Conservation (phyloP, 2,888 invertebrate genomes). For the Melanotus villosus region DNA sequence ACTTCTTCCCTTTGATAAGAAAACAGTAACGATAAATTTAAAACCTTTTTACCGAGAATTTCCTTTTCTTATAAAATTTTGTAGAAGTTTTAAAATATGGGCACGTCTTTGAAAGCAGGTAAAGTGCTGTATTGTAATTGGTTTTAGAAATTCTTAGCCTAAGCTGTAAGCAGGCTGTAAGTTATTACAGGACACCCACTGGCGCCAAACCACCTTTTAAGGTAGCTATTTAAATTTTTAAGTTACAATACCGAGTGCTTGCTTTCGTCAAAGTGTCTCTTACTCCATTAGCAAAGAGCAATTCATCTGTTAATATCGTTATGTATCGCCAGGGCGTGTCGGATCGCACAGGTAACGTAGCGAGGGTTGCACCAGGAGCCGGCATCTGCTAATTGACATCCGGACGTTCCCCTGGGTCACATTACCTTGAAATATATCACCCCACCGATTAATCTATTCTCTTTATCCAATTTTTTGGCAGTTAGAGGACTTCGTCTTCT, state of each 20-base stretch:
- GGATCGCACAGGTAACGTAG: neutral
- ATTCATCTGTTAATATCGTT: conserved; percentile 32
- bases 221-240: conserved; percentile 15
- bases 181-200: neutral
- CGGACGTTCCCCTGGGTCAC: conserved; percentile 25
- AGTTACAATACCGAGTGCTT: neutral
- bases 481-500: neutral
- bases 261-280: conserved; percentile 16
- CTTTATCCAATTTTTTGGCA: conserved; percentile 23
- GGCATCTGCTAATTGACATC: conserved; percentile 27
- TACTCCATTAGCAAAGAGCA: conserved; percentile 21
- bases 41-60: no score
- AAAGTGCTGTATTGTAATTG: conserved; percentile 11
- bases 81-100: no score
- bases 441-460: conserved; percentile 23
- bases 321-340: conserved; percentile 22
- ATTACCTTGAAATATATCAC: conserved; percentile 30
- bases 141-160: conserved; percentile 4
- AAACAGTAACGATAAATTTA: no score
- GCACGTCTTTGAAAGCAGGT: neutral
- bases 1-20: no score
- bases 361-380: neutral
- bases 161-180: neutral
- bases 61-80: no score
- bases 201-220: conserved; percentile 13